Percentiles rank a stretch among this genome's conserved stretches.
Evolutionary conservation across 1,140 invertebrate genomes (phyloP).

Genomic region (Leptopilina boulardi): DNA sequence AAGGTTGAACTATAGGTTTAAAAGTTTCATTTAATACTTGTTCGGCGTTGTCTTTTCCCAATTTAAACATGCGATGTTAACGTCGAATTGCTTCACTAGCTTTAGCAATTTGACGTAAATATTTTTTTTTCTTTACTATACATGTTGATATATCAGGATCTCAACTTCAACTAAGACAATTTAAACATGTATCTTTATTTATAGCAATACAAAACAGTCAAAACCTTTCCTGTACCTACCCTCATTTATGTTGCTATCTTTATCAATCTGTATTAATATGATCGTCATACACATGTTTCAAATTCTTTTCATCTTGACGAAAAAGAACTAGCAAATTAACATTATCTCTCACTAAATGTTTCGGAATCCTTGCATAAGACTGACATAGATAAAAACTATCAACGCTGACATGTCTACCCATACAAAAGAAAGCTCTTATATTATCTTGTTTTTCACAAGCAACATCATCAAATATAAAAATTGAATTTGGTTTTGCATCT

Average conservation of each 20-base stretch:
- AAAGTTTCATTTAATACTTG: constrained; percentile 34
- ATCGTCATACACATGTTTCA: background rate
- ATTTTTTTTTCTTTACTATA: constrained; percentile 19
- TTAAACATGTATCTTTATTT: background rate
- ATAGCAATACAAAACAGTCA: background rate
- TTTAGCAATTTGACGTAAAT: constrained; percentile 43
- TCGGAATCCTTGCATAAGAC: no score
- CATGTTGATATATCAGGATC: background rate
- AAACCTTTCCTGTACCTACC: background rate
- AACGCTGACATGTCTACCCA: no score
- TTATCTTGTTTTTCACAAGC: no score
- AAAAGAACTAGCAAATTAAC: background rate
- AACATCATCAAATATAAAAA: no score
- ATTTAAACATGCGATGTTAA: constrained; percentile 47
- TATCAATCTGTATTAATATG: background rate
- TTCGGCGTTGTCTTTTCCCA: constrained; percentile 27
- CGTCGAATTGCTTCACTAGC: constrained; percentile 46
- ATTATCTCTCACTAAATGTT: no score
- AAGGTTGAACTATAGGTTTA: no score
- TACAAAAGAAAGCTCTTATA: no score
- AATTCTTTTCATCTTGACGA: background rate
- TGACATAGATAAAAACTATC: no score
- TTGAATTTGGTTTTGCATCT: no score
- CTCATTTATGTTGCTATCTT: background rate
- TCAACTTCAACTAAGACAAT: background rate